phyloP scores from a whole-genome alignment of 2,113 vertebrate species.

The Columbina picui region DNA sequence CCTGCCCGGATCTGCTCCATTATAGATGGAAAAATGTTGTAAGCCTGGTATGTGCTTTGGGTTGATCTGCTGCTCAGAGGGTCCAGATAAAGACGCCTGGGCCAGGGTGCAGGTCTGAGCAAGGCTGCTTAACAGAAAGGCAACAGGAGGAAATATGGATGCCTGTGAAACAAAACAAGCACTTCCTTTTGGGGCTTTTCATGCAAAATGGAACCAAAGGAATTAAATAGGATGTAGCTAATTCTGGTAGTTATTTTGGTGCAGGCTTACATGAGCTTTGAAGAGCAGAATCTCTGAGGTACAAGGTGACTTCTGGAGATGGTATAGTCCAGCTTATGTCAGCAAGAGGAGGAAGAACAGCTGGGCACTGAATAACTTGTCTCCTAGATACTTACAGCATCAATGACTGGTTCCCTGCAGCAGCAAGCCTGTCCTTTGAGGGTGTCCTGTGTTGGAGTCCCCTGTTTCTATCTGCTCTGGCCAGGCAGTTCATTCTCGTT shows the following conservation, averaged over 20 bases:
- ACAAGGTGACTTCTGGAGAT: neutral
- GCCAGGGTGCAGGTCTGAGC: neutral
- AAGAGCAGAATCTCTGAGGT: neutral
- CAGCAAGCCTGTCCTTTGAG: neutral
- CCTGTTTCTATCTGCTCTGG: neutral
- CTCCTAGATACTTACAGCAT: neutral
- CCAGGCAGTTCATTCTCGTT: neutral
- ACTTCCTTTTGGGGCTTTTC: neutral
- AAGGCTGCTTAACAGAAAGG: neutral
- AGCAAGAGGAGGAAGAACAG: neutral
- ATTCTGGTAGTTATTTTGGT: neutral
- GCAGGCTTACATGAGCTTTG: neutral
- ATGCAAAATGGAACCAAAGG: neutral
- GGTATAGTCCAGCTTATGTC: neutral
- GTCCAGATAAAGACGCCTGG: neutral
- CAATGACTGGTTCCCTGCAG: neutral
- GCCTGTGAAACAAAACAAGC: neutral
- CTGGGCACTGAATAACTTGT: neutral
- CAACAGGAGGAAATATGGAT: neutral
- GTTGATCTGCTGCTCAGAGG: neutral
- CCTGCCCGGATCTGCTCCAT: neutral
- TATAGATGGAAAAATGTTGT: neutral
- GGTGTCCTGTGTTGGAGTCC: neutral
- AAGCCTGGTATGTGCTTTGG: neutral
- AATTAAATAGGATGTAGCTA: neutral